A percentile compares a stretch with the other conserved stretches of the same genome.
These are phyloP conservation scores for Mellivora capensis DNA, from an alignment of 2,113 vertebrate species.

Conservation along the genomic window DNA sequence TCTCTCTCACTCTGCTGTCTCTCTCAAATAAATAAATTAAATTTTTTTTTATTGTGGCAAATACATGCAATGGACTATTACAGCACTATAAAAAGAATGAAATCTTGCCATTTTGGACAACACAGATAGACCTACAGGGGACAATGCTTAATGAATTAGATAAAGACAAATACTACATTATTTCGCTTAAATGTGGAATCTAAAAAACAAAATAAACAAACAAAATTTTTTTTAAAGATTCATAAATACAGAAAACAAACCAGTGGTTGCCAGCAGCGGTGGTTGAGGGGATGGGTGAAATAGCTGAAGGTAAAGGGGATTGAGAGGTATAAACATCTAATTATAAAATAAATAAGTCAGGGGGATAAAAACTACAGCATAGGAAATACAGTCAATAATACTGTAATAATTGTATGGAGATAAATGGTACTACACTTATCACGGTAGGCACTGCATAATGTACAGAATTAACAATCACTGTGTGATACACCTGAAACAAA, in stretches of 20 bases:
- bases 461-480: background rate
- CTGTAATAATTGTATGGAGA: background rate
- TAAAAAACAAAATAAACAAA: background rate
- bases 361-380: background rate
- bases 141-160: background rate
- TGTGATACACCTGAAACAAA: background rate
- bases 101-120: background rate
- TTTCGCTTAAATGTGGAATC: background rate
- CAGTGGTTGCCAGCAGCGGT: background rate
- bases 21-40: background rate
- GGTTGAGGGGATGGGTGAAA: background rate
- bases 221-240: background rate
- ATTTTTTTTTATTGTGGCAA: background rate
- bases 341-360: background rate
- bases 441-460: background rate
- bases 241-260: background rate
- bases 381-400: background rate
- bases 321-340: background rate
- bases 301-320: background rate
- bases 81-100: background rate
- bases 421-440: background rate
- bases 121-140: background rate
- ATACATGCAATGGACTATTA: background rate
- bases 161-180: background rate
- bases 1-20: background rate